Conservation (phyloP, 2,113 vertebrate species). For the Canis aureus region DNA sequence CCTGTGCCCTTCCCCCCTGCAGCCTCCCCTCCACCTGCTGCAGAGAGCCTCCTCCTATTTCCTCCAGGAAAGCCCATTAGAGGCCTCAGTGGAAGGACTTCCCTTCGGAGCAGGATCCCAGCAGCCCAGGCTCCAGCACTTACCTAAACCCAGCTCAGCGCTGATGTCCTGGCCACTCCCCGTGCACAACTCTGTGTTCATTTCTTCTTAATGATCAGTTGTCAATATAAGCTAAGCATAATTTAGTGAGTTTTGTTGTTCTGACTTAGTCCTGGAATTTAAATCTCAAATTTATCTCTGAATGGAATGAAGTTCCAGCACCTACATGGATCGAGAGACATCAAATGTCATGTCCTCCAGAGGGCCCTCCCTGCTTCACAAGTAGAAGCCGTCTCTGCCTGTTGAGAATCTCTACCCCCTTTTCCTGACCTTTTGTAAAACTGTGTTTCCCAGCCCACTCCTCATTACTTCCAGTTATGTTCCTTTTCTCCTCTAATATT, state of each 20-base stretch:
- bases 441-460: background rate
- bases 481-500: background rate
- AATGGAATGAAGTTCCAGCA: background rate
- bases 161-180: background rate
- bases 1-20: accelerated
- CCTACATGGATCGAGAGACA: background rate
- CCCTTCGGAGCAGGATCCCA: background rate
- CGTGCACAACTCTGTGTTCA: background rate
- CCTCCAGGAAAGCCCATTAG: background rate
- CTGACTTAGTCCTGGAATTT: background rate
- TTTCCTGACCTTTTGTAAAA: background rate
- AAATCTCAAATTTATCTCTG: background rate
- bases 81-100: background rate
- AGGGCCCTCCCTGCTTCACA: background rate
- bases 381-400: background rate
- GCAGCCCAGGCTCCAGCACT: accelerated
- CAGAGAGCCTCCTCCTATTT: background rate
- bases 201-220: background rate
- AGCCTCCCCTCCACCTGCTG: background rate
- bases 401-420: background rate
- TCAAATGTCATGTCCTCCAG: background rate
- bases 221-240: background rate
- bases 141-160: background rate
- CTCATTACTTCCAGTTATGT: background rate
- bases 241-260: background rate